Percentiles rank a stretch among this genome's conserved stretches.
Evolutionary conservation across 1,140 invertebrate genomes (phyloP).

Genomic region (Probaryconus sp.): DNA sequence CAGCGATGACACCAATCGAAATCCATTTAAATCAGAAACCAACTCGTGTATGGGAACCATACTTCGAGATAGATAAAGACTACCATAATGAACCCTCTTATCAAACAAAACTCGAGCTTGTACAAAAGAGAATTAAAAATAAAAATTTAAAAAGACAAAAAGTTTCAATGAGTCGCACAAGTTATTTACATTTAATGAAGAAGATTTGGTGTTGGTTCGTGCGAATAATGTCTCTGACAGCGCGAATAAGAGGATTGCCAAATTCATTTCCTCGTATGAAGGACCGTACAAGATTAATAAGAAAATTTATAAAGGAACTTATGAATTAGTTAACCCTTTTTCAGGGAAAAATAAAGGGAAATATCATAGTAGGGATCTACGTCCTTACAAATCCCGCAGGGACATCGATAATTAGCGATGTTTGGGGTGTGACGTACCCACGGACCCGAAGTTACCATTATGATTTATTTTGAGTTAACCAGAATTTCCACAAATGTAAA

Average conservation of each 20-base stretch:
- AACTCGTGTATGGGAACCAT: conserved; percentile 15
- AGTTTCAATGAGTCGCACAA: conserved; percentile 64
- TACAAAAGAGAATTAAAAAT: conserved; percentile 5
- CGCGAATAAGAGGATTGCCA: neutral
- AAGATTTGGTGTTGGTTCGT: conserved; percentile 7
- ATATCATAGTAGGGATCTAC: no score
- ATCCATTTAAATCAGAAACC: conserved; percentile 14
- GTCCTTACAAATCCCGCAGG: no score
- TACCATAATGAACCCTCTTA: neutral
- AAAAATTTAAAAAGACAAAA: conserved; percentile 10
- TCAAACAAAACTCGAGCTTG: neutral
- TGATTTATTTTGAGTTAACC: no score
- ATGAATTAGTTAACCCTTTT: neutral
- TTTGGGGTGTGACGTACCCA: no score
- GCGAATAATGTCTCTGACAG: conserved; percentile 1
- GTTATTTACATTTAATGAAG: neutral
- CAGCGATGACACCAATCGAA: conserved; percentile 13
- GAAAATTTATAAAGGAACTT: neutral
- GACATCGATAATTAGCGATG: no score
- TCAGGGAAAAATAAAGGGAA: no score
- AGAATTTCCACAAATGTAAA: no score
- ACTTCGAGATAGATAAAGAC: conserved; percentile 22
- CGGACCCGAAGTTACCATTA: no score
- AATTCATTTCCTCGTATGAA: conserved; percentile 15
- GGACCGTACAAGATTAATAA: conserved; percentile 10